Percentiles rank a stretch among this genome's conserved stretches.
phyloP scores from a whole-genome alignment of 1,140 invertebrate genomes.

The Ditylenchus dipsaci region DNA sequence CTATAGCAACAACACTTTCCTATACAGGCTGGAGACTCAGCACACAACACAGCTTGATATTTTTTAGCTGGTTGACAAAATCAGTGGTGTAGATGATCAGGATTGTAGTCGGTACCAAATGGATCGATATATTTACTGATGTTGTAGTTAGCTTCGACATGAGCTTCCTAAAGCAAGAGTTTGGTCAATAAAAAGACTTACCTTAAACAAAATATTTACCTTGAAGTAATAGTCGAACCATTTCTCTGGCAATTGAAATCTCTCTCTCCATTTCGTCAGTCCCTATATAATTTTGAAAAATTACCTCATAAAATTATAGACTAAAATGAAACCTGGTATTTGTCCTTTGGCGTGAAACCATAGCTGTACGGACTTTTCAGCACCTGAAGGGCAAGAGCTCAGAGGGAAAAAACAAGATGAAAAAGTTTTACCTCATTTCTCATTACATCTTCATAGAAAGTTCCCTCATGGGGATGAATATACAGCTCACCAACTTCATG shows the following conservation, averaged over 20 bases:
- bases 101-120: no score
- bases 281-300: neutral
- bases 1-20: no score
- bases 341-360: conserved; percentile 45
- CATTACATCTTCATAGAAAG: conserved; percentile 50
- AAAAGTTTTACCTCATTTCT: conserved; percentile 38
- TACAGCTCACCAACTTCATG: conserved; percentile 55
- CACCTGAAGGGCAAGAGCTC: conserved; percentile 37
- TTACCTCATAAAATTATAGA: neutral
- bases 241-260: neutral
- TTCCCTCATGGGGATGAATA: conserved; percentile 43
- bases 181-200: no score
- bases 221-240: no score
- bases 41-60: no score
- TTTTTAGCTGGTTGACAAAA: no score
- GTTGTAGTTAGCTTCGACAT: no score
- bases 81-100: no score
- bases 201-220: no score
- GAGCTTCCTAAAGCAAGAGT: no score
- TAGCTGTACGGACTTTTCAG: conserved; percentile 49
- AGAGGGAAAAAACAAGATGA: neutral
- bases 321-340: conserved; percentile 17
- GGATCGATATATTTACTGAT: no score
- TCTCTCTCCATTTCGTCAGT: neutral
- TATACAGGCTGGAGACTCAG: no score